Evolutionary conservation across 2,113 vertebrate genomes (phyloP), one percentile per base, ranked within the genome.

Genomic region (Pleuronectes platessa): DNA sequence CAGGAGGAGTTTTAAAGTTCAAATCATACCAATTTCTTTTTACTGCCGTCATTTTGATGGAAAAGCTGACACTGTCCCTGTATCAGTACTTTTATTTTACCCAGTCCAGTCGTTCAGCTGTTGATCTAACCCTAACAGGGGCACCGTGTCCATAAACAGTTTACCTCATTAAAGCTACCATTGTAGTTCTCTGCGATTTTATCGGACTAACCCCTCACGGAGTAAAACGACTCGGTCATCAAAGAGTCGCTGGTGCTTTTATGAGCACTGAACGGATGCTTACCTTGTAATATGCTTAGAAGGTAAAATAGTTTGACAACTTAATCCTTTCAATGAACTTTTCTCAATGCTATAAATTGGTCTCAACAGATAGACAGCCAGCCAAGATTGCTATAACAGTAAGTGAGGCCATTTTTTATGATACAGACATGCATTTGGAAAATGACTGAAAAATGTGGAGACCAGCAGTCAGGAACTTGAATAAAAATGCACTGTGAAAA

Each of bases 341-440:
- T 54, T 62, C 13, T 64, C 49, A 53, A 59, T 65, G 58, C 54
- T 66, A 12, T 65, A 81, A 70, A 76, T 79, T 55, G 18, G 13
- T 68, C 47, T 60, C 51, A 15, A 42, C 40, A 56, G 42, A 60
- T 31, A 66, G 42, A 60, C 37, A 66, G 40, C 67, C 68, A 66
- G 47, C 69, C 71, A 66, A 74, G 73, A 79, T 40, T 63, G 66
- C 74, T 79, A 75, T 90, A 86, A 79, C 74, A 70, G 13, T 73
- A 74, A 88, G 74, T 71, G 71, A 66, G 21, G 49, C 27, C 62
- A 74, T 37, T 66, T 66, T 82, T 76, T 56, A 75, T 63, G 61
- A 78, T 71, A 58, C 61, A 81, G 68, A 72, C 45, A 27, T 14
- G 47, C 75, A 76, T 77, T 81, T 80, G 31, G 77, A 72, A 73